A percentile compares a stretch with the other conserved stretches of the same genome.
Evolutionary conservation across 1,140 invertebrate genomes (phyloP).

Genomic region (Psix sp.): DNA sequence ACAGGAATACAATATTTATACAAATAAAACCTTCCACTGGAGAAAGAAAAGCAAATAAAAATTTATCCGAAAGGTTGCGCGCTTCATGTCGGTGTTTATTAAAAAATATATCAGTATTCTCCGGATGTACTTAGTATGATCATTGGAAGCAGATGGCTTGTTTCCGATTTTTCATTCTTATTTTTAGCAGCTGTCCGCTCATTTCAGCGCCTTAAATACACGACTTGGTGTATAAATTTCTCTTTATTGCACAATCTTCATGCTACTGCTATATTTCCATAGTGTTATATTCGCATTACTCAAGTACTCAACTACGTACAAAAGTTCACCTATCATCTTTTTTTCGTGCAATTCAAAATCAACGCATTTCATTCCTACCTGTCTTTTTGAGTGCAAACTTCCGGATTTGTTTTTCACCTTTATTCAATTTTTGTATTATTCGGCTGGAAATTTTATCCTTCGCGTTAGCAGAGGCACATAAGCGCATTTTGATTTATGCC

Average conservation of each 20-base stretch:
- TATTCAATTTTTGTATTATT: constrained; percentile 26
- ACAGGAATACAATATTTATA: too few species aligned
- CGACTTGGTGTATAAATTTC: constrained; percentile 54
- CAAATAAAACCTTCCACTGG: constrained; percentile 12
- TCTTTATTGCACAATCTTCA: constrained; percentile 59
- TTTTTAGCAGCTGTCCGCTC: constrained; percentile 60
- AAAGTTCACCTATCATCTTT: constrained; percentile 24
- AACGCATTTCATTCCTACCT: constrained; percentile 12
- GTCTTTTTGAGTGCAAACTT: neutral
- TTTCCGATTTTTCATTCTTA: constrained; percentile 62
- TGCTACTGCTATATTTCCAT: constrained; percentile 45
- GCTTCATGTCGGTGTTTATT: constrained; percentile 37
- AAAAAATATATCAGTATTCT: constrained; percentile 49
- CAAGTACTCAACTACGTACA: constrained; percentile 12
- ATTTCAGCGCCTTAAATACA: constrained; percentile 51
- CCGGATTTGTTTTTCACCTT: constrained; percentile 16
- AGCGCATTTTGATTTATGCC: constrained; percentile 62
- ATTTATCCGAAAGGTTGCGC: constrained; percentile 8
- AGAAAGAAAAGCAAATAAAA: constrained; percentile 16
- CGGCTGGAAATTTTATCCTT: constrained; percentile 2
- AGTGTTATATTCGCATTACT: constrained; percentile 32
- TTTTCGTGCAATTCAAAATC: constrained; percentile 4
- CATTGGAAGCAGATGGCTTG: constrained; percentile 57
- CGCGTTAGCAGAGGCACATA: constrained; percentile 23
- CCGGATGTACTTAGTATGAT: constrained; percentile 41